Evolutionary conservation across 35 echinoderm and acorn worm species (phyloP).

Genomic region (Ophioderma brevispina): DNA sequence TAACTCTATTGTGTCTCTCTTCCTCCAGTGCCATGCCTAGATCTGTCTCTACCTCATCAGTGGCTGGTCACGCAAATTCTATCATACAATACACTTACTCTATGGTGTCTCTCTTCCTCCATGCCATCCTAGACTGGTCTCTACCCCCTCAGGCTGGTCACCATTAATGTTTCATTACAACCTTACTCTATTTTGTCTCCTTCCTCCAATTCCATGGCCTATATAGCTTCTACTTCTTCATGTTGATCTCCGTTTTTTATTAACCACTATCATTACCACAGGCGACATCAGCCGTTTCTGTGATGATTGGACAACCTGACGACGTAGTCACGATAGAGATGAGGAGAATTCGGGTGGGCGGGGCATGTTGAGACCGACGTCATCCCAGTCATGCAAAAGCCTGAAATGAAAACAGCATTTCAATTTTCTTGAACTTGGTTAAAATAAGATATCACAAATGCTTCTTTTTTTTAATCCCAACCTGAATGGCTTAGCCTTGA

Average conservation of each 20-base stretch:
- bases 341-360: constrained; percentile 87
- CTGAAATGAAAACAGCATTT: neutral
- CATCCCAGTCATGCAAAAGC: constrained; percentile 99
- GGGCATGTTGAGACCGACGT: constrained; percentile 90
- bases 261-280: constrained; percentile 87
- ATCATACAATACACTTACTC: too few relatives aligned
- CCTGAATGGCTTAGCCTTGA: too few relatives aligned
- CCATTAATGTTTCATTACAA: constrained; percentile 32
- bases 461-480: too few relatives aligned
- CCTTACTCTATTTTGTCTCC: constrained; percentile 83
- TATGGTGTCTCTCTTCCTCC: constrained; percentile 83
- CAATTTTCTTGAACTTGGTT: too few relatives aligned
- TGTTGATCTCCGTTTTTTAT: constrained; percentile 76
- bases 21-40: constrained; percentile 78
- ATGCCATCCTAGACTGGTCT: constrained; percentile 76
- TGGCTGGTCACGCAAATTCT: too few relatives aligned
- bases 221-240: constrained; percentile 88
- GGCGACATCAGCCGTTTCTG: constrained; percentile 76
- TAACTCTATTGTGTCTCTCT: constrained; percentile 87
- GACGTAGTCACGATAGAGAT: constrained; percentile 94
- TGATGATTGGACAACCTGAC: constrained; percentile 71
- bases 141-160: constrained; percentile 84
- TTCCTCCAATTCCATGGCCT: constrained; percentile 72
- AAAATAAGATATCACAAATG: too few relatives aligned
- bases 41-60: constrained; percentile 90